Percentiles rank a stretch among this genome's conserved stretches.
phyloP scores from a whole-genome alignment of 2,113 vertebrate species.

The Lampris megalopsis region DNA sequence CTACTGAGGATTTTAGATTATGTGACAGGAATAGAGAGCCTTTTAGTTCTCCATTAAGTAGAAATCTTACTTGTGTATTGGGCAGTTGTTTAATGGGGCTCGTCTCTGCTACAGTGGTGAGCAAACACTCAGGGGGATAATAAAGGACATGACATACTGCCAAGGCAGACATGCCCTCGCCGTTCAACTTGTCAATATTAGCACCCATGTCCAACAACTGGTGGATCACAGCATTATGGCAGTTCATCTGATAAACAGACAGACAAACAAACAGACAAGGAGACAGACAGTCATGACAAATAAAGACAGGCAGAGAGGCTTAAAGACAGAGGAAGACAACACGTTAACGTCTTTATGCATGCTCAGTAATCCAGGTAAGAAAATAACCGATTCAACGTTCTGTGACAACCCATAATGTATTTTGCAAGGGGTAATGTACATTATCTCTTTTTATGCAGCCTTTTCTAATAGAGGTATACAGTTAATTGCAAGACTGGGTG shows the following conservation, averaged over 20 bases:
- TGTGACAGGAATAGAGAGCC: no score
- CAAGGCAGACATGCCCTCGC: constrained; percentile 86
- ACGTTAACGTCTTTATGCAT: no score
- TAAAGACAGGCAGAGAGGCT: background rate
- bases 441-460: no score
- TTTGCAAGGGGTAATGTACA: no score
- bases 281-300: background rate
- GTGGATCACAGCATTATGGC: constrained; percentile 79
- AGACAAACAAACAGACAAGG: background rate
- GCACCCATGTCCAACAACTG: constrained; percentile 87
- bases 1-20: no score
- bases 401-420: no score
- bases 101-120: constrained; percentile 71
- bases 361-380: no score
- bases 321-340: background rate
- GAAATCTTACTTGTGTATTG: constrained; percentile 43
- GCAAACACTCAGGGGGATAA: constrained; percentile 82
- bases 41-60: background rate
- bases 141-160: constrained; percentile 84
- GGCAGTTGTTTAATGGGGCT: constrained; percentile 33
- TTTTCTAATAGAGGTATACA: no score
- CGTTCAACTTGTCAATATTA: constrained; percentile 85
- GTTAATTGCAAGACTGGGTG: no score
- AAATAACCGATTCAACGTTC: no score
- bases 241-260: constrained; percentile 77